Evolutionary conservation across 2,113 vertebrate species (phyloP).

Genomic region (Meles meles): DNA sequence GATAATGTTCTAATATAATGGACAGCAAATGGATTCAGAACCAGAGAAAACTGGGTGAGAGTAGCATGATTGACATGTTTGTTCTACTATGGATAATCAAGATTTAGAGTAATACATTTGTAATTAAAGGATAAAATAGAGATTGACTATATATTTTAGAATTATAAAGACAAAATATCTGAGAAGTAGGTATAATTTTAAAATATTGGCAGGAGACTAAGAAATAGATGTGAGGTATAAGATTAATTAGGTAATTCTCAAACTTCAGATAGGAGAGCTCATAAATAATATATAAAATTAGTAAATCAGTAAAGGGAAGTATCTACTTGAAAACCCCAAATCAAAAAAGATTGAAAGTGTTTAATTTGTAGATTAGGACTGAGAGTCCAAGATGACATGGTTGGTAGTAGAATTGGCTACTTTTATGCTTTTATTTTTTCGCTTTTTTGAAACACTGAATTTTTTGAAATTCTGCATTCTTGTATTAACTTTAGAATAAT

Average conservation of each 20-base stretch:
- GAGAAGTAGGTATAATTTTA: not conserved
- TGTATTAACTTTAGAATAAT: not conserved
- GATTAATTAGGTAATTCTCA: not conserved
- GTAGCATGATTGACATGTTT: not conserved
- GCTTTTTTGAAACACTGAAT: not conserved
- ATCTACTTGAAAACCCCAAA: not conserved
- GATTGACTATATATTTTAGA: not conserved
- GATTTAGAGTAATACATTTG: not conserved
- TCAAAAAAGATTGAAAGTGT: not conserved
- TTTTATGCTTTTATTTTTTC: not conserved
- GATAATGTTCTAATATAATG: not conserved
- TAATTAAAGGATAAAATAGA: not conserved
- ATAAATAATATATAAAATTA: not conserved
- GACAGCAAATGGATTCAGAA: not conserved
- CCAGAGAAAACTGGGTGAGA: not conserved
- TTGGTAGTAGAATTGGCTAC: not conserved
- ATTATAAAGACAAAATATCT: not conserved
- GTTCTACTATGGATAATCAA: not conserved
- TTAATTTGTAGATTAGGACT: not conserved
- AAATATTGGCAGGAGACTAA: not conserved
- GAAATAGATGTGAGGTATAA: not conserved
- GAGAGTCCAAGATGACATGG: not conserved
- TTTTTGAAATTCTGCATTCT: not conserved
- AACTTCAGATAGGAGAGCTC: not conserved
- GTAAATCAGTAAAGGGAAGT: not conserved